Percentiles rank a stretch among this genome's conserved stretches.
Evolutionary conservation across 64 coral and sea anemone genomes (phyloP).

Genomic region (Montipora foliosa): DNA sequence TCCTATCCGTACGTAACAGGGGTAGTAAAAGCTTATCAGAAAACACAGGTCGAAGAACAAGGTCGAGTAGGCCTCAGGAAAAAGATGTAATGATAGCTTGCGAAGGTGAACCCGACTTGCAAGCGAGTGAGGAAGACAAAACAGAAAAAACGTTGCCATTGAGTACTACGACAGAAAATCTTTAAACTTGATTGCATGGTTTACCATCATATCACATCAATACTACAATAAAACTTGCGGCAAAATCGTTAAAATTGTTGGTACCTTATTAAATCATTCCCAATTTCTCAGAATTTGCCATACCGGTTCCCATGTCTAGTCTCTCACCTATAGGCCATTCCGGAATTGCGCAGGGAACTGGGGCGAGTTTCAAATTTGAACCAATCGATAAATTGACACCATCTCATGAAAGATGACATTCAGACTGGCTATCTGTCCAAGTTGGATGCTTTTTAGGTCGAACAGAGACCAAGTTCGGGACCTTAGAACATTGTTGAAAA

Average conservation of each 20-base stretch:
- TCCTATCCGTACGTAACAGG: neutral
- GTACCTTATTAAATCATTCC: neutral
- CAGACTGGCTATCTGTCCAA: no score
- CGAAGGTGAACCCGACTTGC: neutral
- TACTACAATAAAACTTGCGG: neutral
- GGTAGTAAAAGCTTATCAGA: neutral
- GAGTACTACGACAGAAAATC: slow-evolving; percentile 13
- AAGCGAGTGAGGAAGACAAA: neutral
- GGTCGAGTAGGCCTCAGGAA: neutral
- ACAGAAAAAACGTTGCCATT: neutral
- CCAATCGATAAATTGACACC: no score
- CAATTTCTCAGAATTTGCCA: neutral
- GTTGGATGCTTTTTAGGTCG: no score
- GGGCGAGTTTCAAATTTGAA: no score
- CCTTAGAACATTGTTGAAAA: no score
- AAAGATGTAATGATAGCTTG: neutral
- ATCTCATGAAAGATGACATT: no score
- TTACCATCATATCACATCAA: neutral
- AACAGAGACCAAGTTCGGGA: no score
- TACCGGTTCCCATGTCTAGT: no score
- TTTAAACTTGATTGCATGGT: neutral
- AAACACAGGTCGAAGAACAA: slow-evolving; percentile 9
- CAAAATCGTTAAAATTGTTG: neutral
- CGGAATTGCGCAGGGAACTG: no score
- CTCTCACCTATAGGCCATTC: no score